These are phyloP conservation scores for Lamprologus ornatipinnis DNA, from an alignment of 2,113 vertebrate species.

Conservation along the genomic window DNA sequence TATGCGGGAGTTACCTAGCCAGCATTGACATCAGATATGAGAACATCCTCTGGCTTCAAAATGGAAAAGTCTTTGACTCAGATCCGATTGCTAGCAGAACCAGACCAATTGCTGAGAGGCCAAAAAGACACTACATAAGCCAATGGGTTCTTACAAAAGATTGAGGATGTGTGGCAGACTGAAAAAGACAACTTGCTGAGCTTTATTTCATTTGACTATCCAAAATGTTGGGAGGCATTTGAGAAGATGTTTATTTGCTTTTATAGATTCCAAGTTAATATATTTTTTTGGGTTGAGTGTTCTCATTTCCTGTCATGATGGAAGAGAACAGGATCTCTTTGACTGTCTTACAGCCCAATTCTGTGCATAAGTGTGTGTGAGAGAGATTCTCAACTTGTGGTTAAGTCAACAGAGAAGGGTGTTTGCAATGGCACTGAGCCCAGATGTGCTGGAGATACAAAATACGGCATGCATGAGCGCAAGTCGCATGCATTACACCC, in stretches of 20 bases:
- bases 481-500: not conserved
- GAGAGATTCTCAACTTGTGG: conserved; percentile 46
- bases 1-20: not conserved
- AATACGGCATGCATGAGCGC: not conserved
- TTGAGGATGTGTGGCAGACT: not conserved
- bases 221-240: conserved; percentile 20
- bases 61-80: not conserved
- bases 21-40: not conserved
- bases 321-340: conserved; percentile 52
- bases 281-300: conserved; percentile 42
- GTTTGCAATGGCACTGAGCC: conserved; percentile 65
- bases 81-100: not conserved
- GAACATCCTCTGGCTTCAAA: not conserved
- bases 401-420: conserved; percentile 61
- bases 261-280: conserved; percentile 52
- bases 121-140: conserved; percentile 1
- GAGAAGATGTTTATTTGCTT: conserved; percentile 63
- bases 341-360: conserved; percentile 33
- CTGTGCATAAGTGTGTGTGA: conserved; percentile 35
- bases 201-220: conserved; percentile 32
- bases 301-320: conserved; percentile 67
- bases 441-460: conserved; percentile 9
- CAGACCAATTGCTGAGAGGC: not conserved
- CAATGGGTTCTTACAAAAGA: not conserved
- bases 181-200: not conserved